Evolutionary conservation across 2,888 invertebrate genomes (phyloP).

Genomic region (Ochlodes sylvanus): DNA sequence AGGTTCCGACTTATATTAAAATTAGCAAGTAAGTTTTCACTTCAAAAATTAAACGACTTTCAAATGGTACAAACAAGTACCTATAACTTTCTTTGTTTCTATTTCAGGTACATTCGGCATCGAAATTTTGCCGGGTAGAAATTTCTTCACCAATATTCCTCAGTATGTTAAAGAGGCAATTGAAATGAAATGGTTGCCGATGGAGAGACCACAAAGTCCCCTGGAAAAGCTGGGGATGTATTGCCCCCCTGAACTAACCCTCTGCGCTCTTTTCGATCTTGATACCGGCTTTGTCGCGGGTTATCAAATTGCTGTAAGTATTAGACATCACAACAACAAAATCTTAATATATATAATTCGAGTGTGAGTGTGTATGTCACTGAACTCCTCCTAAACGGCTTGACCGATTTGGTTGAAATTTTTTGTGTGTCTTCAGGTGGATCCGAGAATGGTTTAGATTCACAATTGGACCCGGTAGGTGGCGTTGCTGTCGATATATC

Average conservation of each 20-base stretch:
- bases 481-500: too few species aligned
- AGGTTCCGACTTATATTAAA: too few species aligned
- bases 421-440: too few species aligned
- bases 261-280: conserved; percentile 62
- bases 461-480: too few species aligned
- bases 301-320: conserved; percentile 64
- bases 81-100: background rate
- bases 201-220: conserved; percentile 46
- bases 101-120: conserved; percentile 46
- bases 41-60: too few species aligned
- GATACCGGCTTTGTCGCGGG: conserved; percentile 57
- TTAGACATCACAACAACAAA: background rate
- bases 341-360: too few species aligned
- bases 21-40: too few species aligned
- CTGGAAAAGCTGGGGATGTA: conserved; percentile 53
- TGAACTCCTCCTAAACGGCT: too few species aligned
- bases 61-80: too few species aligned
- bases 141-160: conserved; percentile 56
- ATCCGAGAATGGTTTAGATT: too few species aligned
- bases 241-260: conserved; percentile 53
- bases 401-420: too few species aligned
- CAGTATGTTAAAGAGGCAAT: conserved; percentile 47
- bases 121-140: conserved; percentile 40
- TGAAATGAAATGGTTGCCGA: conserved; percentile 49
- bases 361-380: too few species aligned